These are phyloP conservation scores for Dasyornis broadbenti DNA, from an alignment of 2,113 vertebrate species.

Conservation along the genomic window DNA sequence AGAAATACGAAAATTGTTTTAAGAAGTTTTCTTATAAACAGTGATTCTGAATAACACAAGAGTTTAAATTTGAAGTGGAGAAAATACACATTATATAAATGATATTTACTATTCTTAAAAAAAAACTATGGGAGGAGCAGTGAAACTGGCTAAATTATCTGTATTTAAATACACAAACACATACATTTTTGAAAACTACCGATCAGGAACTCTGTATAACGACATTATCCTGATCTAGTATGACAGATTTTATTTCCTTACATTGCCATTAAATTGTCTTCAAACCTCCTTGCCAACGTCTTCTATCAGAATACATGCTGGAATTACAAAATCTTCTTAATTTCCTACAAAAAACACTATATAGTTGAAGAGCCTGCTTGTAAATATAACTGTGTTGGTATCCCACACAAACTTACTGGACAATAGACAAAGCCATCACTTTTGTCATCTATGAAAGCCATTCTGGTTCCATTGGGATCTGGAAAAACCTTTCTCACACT, in stretches of 20 bases:
- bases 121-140: neutral
- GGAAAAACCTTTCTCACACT: conserved; percentile 90
- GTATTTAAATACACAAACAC: neutral
- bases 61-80: neutral
- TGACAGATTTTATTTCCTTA: neutral
- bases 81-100: neutral
- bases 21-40: neutral
- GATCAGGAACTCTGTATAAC: neutral
- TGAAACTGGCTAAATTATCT: neutral
- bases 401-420: conserved; percentile 74
- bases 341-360: neutral
- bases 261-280: neutral
- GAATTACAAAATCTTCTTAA: neutral
- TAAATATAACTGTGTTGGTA: neutral
- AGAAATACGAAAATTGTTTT: neutral
- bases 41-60: neutral
- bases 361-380: neutral
- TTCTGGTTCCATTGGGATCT: conserved; percentile 84
- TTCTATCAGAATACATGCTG: neutral
- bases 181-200: neutral
- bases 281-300: neutral
- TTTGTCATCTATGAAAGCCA: conserved; percentile 94
- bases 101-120: neutral
- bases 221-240: neutral
- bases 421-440: conserved; percentile 91